Conservation (phyloP, 64 coral and sea anemone genomes). For the Anthopleura sola region DNA sequence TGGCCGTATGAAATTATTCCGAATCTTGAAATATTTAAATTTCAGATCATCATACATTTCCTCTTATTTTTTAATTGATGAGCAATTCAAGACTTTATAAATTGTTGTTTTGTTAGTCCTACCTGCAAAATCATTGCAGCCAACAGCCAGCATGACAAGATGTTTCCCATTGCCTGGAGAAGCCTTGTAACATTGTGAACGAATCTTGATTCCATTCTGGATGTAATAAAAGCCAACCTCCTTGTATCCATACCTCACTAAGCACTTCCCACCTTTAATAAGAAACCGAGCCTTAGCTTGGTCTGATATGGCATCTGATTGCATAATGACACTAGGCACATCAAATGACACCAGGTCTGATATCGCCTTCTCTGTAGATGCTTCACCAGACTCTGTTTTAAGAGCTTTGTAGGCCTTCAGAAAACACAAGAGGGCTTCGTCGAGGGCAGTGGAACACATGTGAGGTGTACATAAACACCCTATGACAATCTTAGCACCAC, state of each 20-base stretch:
- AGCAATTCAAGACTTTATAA: not conserved
- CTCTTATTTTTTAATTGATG: no score
- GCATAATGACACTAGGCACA: not conserved
- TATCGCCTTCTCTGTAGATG: no score
- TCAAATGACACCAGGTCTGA: not conserved
- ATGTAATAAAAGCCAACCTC: not conserved
- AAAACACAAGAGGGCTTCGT: not conserved
- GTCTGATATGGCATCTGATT: not conserved
- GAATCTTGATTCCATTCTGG: not conserved
- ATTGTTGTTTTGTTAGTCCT: not conserved
- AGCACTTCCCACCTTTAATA: conserved; percentile 10
- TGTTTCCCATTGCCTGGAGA: not conserved
- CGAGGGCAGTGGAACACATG: not conserved
- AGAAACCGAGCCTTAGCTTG: not conserved
- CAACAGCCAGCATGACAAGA: not conserved
- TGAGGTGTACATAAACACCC: not conserved
- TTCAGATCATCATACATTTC: no score
- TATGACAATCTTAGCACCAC: conserved; percentile 11
- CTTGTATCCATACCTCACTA: not conserved
- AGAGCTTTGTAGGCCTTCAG: not conserved
- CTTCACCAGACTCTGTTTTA: not conserved
- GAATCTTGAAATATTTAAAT: no score
- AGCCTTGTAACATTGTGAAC: not conserved
- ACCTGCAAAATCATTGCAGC: not conserved
- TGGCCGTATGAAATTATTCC: no score